Evolutionary conservation across 2,797 vertebrate genomes (phyloP), one percentile per base, ranked within the genome.

Genomic region (Arctocebus calabarensis): DNA sequence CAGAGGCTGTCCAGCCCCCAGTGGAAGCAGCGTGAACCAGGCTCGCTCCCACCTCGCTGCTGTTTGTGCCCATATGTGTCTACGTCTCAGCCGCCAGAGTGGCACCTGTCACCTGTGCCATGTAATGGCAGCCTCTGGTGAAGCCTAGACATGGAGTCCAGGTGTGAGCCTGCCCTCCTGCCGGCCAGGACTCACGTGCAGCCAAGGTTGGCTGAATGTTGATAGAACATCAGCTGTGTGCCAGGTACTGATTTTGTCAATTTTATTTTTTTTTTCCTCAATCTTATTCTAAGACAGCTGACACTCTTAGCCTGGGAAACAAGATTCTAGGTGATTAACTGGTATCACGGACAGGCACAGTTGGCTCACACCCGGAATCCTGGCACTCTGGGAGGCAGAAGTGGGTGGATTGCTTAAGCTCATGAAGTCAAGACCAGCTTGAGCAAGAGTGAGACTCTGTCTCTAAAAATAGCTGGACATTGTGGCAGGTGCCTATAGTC

Each of bases 81-180:
- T 55, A 7, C 7, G 16, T 34, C 70, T 4, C 13, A 57, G 73
- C 3, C 10, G 27, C n/a, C 55, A 32, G 4, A 19, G 14, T 14
- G 0, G 14, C 14, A 20, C 57, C 61, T 10, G 34, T 48, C 8
- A 10, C 8, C 37, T 14, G 43, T 37, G 37, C 27, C 9, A 3
- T 13, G 57, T 62, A 25, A 19, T 0, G 12, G 37, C 11, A 6
- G 37, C 22, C 55, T 79, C 77, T 40, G 14, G 27, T 0, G n/a
- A 12, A 14, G 77, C 12, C 7, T 34, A 0, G 13, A 17, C 1
- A 1, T 7, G 22, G 22, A 57, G 52, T 55, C 20, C 2, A 34
- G 23, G 13, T 8, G 7, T 79, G 84, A 25, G 59, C n/a, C 57
- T 10, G n/a, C 25, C 52, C 13, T 61, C 48, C 37, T 9, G 11